Percentiles rank a stretch among this genome's conserved stretches.
Evolutionary conservation across 1,140 invertebrate genomes (phyloP).

Genomic region (Polyergus mexicanus): DNA sequence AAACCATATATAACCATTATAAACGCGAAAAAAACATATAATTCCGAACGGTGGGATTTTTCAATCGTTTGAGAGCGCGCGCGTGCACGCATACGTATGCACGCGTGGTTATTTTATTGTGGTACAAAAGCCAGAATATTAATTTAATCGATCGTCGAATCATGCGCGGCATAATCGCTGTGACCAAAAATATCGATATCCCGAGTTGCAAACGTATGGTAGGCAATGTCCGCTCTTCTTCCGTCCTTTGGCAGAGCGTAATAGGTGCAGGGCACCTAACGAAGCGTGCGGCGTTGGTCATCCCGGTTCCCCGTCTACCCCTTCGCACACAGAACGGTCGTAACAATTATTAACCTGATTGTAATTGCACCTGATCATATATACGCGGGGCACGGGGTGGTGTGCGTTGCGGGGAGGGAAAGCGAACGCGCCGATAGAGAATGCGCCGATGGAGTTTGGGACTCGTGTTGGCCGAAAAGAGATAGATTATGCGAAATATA

Average conservation of each 20-base stretch:
- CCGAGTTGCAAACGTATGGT: slow-evolving; percentile 59
- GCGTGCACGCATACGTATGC: not conserved
- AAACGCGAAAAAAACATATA: slow-evolving; percentile 60
- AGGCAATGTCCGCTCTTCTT: slow-evolving; percentile 49
- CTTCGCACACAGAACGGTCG: slow-evolving; percentile 54
- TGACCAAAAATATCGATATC: slow-evolving; percentile 63
- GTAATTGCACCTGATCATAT: slow-evolving; percentile 85
- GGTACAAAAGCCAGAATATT: slow-evolving; percentile 58
- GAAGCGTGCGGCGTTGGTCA: slow-evolving; percentile 67
- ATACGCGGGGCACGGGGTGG: slow-evolving; percentile 71
- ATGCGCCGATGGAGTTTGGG: slow-evolving; percentile 47
- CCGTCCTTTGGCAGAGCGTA: slow-evolving; percentile 62
- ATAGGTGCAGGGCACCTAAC: slow-evolving; percentile 66
- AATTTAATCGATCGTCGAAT: slow-evolving; percentile 62
- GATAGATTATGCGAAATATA: slow-evolving; percentile 4
- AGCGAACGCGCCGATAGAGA: slow-evolving; percentile 31
- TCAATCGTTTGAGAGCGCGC: slow-evolving; percentile 51
- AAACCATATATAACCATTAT: slow-evolving; percentile 39
- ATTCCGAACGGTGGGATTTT: slow-evolving; percentile 52
- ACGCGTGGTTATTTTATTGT: slow-evolving; percentile 49
- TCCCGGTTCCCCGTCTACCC: slow-evolving; percentile 44
- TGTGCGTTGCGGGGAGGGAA: slow-evolving; percentile 36
- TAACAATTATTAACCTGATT: slow-evolving; percentile 85
- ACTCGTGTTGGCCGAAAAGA: slow-evolving; percentile 21
- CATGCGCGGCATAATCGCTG: slow-evolving; percentile 62